Conservation (phyloP, 2,797 vertebrate species). For the Erethizon dorsatum region DNA sequence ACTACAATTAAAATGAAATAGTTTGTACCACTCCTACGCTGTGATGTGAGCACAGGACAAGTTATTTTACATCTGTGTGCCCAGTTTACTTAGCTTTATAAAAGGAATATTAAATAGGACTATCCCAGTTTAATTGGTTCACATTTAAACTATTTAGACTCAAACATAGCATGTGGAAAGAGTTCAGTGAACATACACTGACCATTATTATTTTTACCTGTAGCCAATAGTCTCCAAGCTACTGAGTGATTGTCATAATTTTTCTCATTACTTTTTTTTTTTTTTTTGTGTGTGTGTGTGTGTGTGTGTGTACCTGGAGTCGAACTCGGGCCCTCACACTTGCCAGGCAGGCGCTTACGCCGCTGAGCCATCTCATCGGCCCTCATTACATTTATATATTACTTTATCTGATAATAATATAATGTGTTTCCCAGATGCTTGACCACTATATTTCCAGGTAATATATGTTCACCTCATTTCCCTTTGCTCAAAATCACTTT, state of each 20-base stretch:
- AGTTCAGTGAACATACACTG: neutral
- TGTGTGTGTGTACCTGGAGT: too few relatives aligned
- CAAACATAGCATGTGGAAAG: neutral
- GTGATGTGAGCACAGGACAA: conserved; percentile 19
- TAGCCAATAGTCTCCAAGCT: neutral
- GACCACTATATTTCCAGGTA: too few relatives aligned
- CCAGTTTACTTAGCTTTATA: neutral
- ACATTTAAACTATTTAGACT: neutral
- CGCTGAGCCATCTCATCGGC: too few relatives aligned
- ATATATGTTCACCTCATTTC: neutral
- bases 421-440: neutral
- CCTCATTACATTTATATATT: neutral
- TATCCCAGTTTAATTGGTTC: neutral
- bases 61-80: neutral
- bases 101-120: neutral
- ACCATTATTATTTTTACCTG: neutral
- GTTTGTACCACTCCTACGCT: neutral
- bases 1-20: neutral
- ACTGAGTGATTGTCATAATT: neutral
- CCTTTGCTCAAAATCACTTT: neutral
- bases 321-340: too few relatives aligned
- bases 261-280: too few relatives aligned
- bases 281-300: too few relatives aligned
- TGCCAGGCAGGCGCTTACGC: too few relatives aligned
- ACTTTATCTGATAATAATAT: neutral